Conservation (phyloP, 1,140 invertebrate genomes). For the Tetramorium alpestre region DNA sequence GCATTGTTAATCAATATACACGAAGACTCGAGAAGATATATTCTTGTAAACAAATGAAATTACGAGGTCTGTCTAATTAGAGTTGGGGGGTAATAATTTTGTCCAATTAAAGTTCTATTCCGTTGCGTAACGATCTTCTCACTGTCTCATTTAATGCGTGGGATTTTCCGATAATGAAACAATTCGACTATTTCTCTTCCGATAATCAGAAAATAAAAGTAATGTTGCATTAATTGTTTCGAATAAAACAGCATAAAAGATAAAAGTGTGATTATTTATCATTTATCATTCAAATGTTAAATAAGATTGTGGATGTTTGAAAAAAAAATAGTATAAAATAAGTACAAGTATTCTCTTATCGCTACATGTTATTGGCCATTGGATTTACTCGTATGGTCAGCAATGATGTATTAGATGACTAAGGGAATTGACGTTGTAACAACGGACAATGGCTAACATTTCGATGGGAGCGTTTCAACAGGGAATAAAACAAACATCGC, state of each 20-base stretch:
- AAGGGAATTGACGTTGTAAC: slow-evolving; percentile 21
- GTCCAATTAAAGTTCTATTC: slow-evolving; percentile 8
- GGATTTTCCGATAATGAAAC: neutral
- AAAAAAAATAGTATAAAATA: neutral
- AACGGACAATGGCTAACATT: slow-evolving; percentile 11
- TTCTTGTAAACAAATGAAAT: neutral
- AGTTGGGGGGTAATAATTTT: neutral
- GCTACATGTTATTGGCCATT: neutral
- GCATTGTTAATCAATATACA: neutral
- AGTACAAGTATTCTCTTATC: neutral
- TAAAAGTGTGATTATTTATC: neutral
- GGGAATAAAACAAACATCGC: slow-evolving; percentile 30
- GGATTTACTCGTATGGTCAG: neutral
- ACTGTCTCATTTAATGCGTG: neutral
- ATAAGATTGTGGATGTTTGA: neutral
- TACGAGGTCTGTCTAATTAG: neutral
- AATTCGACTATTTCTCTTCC: neutral
- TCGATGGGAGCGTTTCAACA: neutral
- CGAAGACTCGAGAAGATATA: neutral
- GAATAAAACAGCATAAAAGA: neutral
- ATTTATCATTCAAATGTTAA: neutral
- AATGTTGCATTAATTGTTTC: neutral
- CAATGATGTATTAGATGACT: slow-evolving; percentile 14
- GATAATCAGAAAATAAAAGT: neutral
- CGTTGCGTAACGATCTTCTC: neutral